A percentile compares a stretch with the other conserved stretches of the same genome.
phyloP scores from a whole-genome alignment of 1,140 invertebrate species.

The Drosophila paulistorum region DNA sequence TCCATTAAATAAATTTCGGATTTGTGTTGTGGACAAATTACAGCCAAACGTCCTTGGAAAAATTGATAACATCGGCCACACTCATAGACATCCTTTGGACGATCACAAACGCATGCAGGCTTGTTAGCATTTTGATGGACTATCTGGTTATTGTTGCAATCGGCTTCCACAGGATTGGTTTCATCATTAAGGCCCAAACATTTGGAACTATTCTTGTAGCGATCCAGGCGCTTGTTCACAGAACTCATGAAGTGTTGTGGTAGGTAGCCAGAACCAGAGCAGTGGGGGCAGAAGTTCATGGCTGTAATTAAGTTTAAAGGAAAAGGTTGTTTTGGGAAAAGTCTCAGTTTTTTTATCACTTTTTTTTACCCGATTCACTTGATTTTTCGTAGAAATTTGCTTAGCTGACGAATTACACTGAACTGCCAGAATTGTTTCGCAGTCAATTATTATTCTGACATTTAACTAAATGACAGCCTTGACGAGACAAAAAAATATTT shows the following conservation, averaged over 20 bases:
- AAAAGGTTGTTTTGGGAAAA: too few relatives aligned
- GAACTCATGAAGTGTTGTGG: too few relatives aligned
- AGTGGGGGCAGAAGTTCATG: background rate
- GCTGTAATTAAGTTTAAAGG: too few relatives aligned
- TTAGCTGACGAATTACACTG: background rate
- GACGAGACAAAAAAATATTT: slow-evolving; percentile 7
- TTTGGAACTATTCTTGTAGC: background rate
- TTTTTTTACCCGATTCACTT: background rate
- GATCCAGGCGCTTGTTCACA: background rate
- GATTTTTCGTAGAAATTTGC: background rate
- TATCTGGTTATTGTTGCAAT: background rate
- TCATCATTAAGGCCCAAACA: background rate
- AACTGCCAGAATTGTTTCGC: background rate
- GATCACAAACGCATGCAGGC: slow-evolving; percentile 35
- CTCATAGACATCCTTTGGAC: slow-evolving; percentile 22
- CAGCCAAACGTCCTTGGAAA: slow-evolving; percentile 40
- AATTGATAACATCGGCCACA: slow-evolving; percentile 51
- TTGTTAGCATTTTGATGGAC: too few relatives aligned
- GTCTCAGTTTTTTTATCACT: too few relatives aligned
- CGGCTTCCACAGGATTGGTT: background rate
- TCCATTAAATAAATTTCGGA: slow-evolving; percentile 51
- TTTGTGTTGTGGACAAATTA: slow-evolving; percentile 43
- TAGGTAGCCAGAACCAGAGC: background rate
- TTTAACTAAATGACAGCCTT: background rate
- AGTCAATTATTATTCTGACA: background rate